A percentile compares a stretch with the other conserved stretches of the same genome.
phyloP scores from a whole-genome alignment of 2,797 vertebrate species.

The Leuciscus waleckii region DNA sequence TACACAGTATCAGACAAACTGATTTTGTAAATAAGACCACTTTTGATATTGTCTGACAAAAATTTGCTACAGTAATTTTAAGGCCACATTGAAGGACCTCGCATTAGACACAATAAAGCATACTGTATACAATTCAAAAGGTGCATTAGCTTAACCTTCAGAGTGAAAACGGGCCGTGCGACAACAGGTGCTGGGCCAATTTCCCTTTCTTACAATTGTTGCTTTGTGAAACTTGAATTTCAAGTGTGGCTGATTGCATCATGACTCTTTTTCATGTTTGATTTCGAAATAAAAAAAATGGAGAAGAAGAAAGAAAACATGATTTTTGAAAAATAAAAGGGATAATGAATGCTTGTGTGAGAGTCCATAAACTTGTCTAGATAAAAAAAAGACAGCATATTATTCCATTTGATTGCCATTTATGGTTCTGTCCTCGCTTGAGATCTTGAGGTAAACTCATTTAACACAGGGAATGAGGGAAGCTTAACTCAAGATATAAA shows the following conservation, averaged over 20 bases:
- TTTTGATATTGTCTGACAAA: slow-evolving; percentile 35
- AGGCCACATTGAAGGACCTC: slow-evolving; percentile 28
- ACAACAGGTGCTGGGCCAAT: neutral
- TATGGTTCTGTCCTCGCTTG: slow-evolving; percentile 40
- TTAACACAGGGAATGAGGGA: slow-evolving; percentile 50
- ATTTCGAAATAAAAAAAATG: slow-evolving; percentile 27
- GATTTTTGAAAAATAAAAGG: neutral
- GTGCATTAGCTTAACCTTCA: slow-evolving; percentile 22
- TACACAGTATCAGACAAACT: slow-evolving; percentile 41
- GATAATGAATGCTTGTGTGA: neutral
- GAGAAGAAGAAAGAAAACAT: neutral
- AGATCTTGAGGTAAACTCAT: slow-evolving; percentile 51
- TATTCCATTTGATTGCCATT: slow-evolving; percentile 56
- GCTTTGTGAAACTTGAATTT: slow-evolving; percentile 47
- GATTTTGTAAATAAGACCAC: slow-evolving; percentile 42
- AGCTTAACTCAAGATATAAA: slow-evolving; percentile 40
- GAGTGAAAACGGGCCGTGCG: slow-evolving; percentile 33
- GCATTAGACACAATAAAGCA: slow-evolving; percentile 47
- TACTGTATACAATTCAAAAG: slow-evolving; percentile 25
- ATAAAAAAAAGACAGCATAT: slow-evolving; percentile 41
- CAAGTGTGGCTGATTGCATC: slow-evolving; percentile 45
- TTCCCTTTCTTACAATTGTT: slow-evolving; percentile 52
- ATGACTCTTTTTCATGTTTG: slow-evolving; percentile 5
- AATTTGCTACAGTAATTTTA: slow-evolving; percentile 43
- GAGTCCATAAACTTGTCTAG: slow-evolving; percentile 18